These are phyloP conservation scores for Nibea coibor DNA, from an alignment of 2,113 vertebrate genomes.

Conservation along the genomic window DNA sequence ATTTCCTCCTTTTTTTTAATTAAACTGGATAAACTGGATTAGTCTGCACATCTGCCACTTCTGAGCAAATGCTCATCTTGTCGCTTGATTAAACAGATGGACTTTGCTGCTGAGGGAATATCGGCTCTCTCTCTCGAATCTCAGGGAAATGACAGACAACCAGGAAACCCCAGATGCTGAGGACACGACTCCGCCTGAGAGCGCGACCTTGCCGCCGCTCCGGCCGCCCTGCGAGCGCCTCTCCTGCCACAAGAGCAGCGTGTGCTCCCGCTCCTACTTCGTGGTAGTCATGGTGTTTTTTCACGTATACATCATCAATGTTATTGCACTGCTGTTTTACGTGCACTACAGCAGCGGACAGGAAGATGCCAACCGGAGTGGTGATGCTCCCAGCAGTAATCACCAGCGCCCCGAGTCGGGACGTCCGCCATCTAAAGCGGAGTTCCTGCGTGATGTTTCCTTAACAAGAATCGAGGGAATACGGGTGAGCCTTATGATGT, in stretches of 20 bases:
- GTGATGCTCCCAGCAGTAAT: slow-evolving; percentile 44
- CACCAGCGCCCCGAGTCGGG: slow-evolving; percentile 51
- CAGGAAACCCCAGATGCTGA: slow-evolving; percentile 57
- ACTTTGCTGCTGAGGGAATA: neutral
- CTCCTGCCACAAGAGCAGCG: slow-evolving; percentile 83
- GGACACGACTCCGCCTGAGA: slow-evolving; percentile 49
- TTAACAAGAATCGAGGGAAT: slow-evolving; percentile 93
- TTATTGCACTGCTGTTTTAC: slow-evolving; percentile 92
- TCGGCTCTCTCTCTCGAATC: neutral
- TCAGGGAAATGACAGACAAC: slow-evolving; percentile 72
- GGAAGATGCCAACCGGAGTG: slow-evolving; percentile 57
- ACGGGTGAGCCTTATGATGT: slow-evolving; percentile 85
- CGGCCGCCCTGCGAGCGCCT: slow-evolving; percentile 81
- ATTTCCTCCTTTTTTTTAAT: neutral
- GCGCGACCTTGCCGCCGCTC: slow-evolving; percentile 64
- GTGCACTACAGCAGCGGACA: slow-evolving; percentile 92
- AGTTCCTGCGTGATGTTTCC: slow-evolving; percentile 66
- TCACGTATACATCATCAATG: slow-evolving; percentile 94
- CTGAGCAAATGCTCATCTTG: neutral
- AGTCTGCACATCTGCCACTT: slow-evolving; percentile 12
- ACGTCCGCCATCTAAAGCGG: slow-evolving; percentile 56
- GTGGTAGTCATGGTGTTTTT: slow-evolving; percentile 95
- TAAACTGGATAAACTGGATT: slow-evolving; percentile 21
- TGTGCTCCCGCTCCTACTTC: slow-evolving; percentile 96
- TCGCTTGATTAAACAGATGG: slow-evolving; percentile 22